Conservation (phyloP, 2,113 vertebrate species). For the Triplophysa tibetana region DNA sequence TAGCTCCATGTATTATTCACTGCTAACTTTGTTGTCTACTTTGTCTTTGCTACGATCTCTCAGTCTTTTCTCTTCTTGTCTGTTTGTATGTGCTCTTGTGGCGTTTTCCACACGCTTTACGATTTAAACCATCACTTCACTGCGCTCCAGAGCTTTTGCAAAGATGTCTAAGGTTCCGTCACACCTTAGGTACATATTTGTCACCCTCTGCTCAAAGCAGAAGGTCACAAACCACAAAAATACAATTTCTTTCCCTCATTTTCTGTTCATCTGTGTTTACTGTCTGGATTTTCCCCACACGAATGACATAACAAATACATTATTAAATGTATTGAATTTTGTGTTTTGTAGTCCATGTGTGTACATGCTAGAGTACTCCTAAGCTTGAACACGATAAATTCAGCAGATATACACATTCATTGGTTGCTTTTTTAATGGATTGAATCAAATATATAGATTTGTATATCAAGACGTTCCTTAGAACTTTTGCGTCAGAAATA, state of each 20-base stretch:
- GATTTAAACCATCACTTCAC: constrained; percentile 25
- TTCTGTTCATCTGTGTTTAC: neutral
- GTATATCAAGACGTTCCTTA: too few species aligned
- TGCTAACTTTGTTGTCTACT: constrained; percentile 13
- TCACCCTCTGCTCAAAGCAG: constrained; percentile 2
- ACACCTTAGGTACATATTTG: constrained; percentile 55
- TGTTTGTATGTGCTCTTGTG: constrained; percentile 9
- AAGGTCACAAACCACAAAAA: constrained; percentile 31
- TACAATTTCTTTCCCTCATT: neutral
- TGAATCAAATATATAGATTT: too few species aligned
- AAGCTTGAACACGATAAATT: too few species aligned
- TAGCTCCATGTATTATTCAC: neutral
- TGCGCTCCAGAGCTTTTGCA: constrained; percentile 57
- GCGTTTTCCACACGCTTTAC: neutral
- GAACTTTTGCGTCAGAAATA: too few species aligned
- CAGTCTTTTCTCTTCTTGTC: constrained; percentile 8
- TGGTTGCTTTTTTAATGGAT: too few species aligned
- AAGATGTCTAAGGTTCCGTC: constrained; percentile 57
- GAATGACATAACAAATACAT: constrained; percentile 24
- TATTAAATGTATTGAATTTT: too few species aligned
- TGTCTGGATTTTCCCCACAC: neutral
- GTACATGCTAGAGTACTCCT: too few species aligned
- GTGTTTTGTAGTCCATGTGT: too few species aligned
- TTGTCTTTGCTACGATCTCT: neutral
- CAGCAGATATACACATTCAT: too few species aligned